These are phyloP conservation scores for Astatotilapia flaviijosephi DNA, from an alignment of 2,113 vertebrate genomes.

Conservation along the genomic window DNA sequence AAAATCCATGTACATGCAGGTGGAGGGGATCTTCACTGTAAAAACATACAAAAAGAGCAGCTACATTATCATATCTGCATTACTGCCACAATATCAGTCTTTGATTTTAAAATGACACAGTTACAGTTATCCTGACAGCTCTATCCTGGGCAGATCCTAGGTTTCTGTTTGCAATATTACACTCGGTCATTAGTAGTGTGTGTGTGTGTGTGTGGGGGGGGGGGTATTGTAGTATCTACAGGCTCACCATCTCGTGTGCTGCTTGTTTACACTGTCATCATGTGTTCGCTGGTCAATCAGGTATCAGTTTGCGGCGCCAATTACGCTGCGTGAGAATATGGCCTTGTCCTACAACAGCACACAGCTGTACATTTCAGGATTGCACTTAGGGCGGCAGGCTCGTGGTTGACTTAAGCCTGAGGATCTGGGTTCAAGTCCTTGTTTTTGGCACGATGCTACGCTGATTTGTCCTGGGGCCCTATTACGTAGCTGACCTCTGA, in stretches of 20 bases:
- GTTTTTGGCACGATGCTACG: not conserved
- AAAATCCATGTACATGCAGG: not conserved
- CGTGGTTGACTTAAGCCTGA: not conserved
- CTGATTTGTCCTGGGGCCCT: not conserved
- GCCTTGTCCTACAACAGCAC: not conserved
- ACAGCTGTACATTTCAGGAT: not conserved
- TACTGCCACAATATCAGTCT: not conserved
- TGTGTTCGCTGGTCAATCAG: slow-evolving; percentile 26
- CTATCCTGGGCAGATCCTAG: rapidly evolving
- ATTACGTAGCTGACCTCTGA: not conserved
- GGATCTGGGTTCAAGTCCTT: not conserved
- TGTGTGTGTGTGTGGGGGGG: not conserved
- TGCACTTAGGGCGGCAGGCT: not conserved
- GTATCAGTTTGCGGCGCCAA: slow-evolving; percentile 33
- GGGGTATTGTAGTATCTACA: not conserved
- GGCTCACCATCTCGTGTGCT: not conserved
- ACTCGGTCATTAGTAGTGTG: not conserved
- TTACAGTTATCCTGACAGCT: not conserved
- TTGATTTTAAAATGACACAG: not conserved
- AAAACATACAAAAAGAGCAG: rapidly evolving
- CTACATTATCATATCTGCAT: not conserved
- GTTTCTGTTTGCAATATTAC: not conserved
- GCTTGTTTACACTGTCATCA: slow-evolving; percentile 32
- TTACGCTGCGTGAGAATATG: not conserved
- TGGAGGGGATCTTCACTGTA: not conserved